Evolutionary conservation across 2,113 vertebrate species (phyloP), one percentile per base, ranked within the genome.

Genomic region (Salvelinus namaycush): DNA sequence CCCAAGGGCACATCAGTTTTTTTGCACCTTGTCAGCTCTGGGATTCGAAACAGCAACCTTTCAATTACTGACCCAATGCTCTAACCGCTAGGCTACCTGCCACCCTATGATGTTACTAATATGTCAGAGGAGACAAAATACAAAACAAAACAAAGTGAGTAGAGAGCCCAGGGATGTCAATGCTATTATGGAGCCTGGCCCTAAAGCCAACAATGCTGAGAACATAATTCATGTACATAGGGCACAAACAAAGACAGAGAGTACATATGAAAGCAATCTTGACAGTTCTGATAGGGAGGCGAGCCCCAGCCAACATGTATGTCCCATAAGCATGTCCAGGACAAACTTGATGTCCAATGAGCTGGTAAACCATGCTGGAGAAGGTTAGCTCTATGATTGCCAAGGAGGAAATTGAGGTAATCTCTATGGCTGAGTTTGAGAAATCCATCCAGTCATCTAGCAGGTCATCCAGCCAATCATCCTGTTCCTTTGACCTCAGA

Each of bases 321-420:
- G 14, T 27, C 65, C 14, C 11, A 24, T 13, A 31, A 67, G 65
- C 13, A 16, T 31, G 16, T 31, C 65, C 24, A 67, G 65, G 27
- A 29, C 27, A 27, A 5, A 67, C 27, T 29, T 31, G 6, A 5
- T 67, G 31, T 74, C 60, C 27, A 16, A 60, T 14, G 29, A 74
- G 11, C 39, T 62, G 22, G 72, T 74, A 12, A 60, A 64, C 39
- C n/a, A 65, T 65, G 22, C 72, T 74, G 22, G 72, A 16, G 22
- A 74, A 8, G 16, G 60, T 74, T 20, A 44, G 27, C 29, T 65
- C 31, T 8, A 6, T 74, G 16, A 24, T 74, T 48, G 12, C 59
- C 3, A 49, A 65, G n/a, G 59, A 74, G 44, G 20, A 7, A 3
- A 4, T 18, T 11, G 31, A 74, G 39, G 59, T 22, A 12, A n/a